Conservation (phyloP, 2,888 invertebrate species). For the Zygothrica quintamaculata region DNA sequence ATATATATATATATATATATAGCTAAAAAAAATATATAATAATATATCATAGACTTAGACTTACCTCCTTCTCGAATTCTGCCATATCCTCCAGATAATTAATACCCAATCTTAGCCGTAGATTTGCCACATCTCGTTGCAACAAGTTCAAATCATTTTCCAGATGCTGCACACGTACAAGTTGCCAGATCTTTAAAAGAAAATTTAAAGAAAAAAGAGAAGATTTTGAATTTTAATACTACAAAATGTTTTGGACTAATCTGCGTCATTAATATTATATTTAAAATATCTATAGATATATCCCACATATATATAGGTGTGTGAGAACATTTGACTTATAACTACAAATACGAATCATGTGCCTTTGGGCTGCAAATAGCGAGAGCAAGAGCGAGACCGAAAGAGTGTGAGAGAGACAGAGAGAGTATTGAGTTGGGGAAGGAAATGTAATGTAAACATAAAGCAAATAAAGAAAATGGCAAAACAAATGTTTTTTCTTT, state of each 20-base stretch:
- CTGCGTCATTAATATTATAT: constrained; percentile 36
- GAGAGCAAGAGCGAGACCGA: too few relatives aligned
- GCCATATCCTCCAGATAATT: constrained; percentile 82
- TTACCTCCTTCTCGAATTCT: constrained; percentile 83
- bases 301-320: too few relatives aligned
- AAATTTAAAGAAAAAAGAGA: too few relatives aligned
- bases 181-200: constrained; percentile 81
- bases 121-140: constrained; percentile 74
- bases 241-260: constrained; percentile 1
- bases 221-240: too few relatives aligned
- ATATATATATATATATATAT: not conserved
- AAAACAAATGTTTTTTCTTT: constrained; percentile 8
- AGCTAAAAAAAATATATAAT: too few relatives aligned
- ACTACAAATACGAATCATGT: constrained; percentile 41
- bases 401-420: too few relatives aligned
- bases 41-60: too few relatives aligned
- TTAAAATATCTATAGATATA: constrained; percentile 39
- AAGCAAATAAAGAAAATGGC: constrained; percentile 1
- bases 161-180: constrained; percentile 75
- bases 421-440: constrained; percentile 46
- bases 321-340: too few relatives aligned
- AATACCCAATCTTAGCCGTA: constrained; percentile 82
- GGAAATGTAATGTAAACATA: constrained; percentile 37
- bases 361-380: too few relatives aligned
- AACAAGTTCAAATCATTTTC: constrained; percentile 79